phyloP scores from a whole-genome alignment of 2,113 vertebrate genomes.

The Podiceps cristatus region DNA sequence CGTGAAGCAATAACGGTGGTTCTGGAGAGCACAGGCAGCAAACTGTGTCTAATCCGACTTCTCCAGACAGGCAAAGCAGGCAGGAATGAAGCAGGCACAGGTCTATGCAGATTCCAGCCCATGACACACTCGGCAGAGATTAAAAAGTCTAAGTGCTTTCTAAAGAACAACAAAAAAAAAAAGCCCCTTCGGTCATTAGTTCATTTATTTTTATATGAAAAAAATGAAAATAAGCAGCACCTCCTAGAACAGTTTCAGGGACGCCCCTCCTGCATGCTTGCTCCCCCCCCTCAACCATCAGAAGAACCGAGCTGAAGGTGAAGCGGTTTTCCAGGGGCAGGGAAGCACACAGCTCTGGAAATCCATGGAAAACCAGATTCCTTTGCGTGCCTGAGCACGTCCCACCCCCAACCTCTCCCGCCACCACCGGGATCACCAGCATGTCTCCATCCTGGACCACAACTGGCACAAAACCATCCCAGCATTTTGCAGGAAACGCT shows the following conservation, averaged over 20 bases:
- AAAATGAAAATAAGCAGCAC: background rate
- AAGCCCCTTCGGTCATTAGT: background rate
- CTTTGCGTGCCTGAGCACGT: background rate
- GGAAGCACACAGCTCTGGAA: background rate
- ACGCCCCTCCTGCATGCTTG: background rate
- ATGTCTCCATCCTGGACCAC: background rate
- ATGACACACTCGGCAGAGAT: background rate
- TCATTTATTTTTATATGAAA: background rate
- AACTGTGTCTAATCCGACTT: background rate
- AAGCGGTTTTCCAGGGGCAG: background rate
- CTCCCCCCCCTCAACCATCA: background rate
- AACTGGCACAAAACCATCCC: background rate
- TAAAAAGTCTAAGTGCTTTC: background rate
- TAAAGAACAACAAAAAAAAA: background rate
- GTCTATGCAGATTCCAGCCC: slow-evolving; percentile 9
- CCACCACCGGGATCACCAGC: background rate
- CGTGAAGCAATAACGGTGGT: background rate
- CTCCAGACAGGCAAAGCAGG: slow-evolving; percentile 38
- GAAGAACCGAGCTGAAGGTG: background rate
- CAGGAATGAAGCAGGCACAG: background rate
- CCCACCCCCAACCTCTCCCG: background rate
- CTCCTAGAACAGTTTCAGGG: background rate
- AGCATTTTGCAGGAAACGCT: background rate
- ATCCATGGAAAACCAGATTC: background rate
- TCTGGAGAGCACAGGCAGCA: background rate